Conservation (phyloP, 2,113 vertebrate genomes). For the Hoplias malabaricus region DNA sequence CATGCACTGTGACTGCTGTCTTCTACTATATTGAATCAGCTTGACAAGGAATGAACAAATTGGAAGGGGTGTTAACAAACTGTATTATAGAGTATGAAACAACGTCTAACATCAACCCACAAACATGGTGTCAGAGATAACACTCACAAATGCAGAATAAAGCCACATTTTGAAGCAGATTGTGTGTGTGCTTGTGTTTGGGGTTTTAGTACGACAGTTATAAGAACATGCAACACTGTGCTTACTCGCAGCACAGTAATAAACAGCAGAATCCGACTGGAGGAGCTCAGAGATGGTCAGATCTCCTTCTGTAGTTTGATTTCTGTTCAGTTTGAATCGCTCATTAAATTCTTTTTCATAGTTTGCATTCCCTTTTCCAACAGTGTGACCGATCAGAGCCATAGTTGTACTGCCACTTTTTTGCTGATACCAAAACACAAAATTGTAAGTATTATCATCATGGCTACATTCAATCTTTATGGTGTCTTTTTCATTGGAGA, state of each 20-base stretch:
- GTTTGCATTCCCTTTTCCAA: accelerated
- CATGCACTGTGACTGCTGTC: no score
- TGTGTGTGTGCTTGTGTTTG: background rate
- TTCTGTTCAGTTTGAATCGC: conserved; percentile 4
- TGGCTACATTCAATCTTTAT: conserved; percentile 57
- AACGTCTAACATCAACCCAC: no score
- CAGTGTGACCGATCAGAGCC: conserved; percentile 54
- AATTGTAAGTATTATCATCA: accelerated
- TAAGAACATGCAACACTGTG: conserved; percentile 63
- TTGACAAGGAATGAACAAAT: no score
- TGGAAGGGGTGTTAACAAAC: no score
- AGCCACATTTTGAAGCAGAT: background rate
- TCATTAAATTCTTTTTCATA: conserved; percentile 41
- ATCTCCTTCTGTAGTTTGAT: conserved; percentile 25
- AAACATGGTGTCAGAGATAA: background rate
- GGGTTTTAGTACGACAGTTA: conserved; percentile 52
- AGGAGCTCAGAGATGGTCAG: conserved; percentile 34
- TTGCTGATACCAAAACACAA: conserved; percentile 67
- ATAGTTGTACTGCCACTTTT: conserved; percentile 17
- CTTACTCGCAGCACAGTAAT: conserved; percentile 67
- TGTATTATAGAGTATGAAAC: no score
- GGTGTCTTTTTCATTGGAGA: background rate
- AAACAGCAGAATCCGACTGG: conserved; percentile 60
- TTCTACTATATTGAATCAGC: no score
- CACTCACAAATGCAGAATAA: background rate